Base-by-base conservation (phyloP, 2,113 vertebrate species). In the Columbina picui region DNA sequence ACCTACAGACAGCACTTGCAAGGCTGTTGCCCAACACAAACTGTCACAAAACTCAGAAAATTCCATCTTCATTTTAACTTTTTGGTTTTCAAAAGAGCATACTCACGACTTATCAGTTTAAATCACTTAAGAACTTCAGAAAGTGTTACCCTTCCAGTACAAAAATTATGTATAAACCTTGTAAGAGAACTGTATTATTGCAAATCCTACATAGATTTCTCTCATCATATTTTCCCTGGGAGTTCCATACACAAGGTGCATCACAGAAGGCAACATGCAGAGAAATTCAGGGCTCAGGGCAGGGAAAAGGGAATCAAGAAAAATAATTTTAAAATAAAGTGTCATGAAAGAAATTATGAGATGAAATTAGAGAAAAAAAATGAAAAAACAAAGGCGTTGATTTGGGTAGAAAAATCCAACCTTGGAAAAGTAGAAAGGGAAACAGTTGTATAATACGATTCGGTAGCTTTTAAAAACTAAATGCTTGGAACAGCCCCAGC, bases 231-330 rank as follows among this genome's bases (percentile, higher is more conserved):
- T 43, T 76, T 71, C 39, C 32, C 16, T 56, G 23, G 10, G 29
- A 52, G 34, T 65, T 91, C 32, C 39, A 27, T n/a, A 45, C 45
- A 45, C 30, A 57, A 85, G 3, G 12, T 6, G 2, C 34, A 38
- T 7, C 1, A 0, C 56, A 82, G 57, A 61, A 50, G 3, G 3
- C 7, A 16, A 14, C 14, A 64, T 3, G 11, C 7, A 74, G 21
- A 77, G 21, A 57, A 47, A 16, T 32, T 81, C 21, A 18, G 14
- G 14, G 50, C 17, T 38, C 13, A 85, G 3, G 4, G 4, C 32
- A 12, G 10, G 25, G 17, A 81, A 6, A 73, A 53, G 4, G 1
- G 5, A 86, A 39, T 38, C 77, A 57, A 57, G 21, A 39, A 84
- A 85, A 70, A 13, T 8, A 63, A 63, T 61, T n/a, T 63, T 0